Evolutionary conservation across 2,888 invertebrate species (phyloP), one percentile per base, ranked within the genome.

Genomic region (Dolichopus griseipennis): DNA sequence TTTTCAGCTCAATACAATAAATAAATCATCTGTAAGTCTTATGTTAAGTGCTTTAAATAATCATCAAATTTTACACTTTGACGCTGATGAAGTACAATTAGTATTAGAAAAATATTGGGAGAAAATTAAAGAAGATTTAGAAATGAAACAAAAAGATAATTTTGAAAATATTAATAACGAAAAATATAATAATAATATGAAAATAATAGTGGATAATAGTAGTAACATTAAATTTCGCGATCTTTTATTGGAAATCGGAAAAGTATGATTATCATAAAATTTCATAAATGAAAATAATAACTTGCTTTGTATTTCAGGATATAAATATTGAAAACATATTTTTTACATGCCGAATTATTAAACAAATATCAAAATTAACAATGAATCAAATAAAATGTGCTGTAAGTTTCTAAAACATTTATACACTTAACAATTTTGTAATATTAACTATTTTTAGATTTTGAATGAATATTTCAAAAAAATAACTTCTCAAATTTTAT

Each of bases 391-490:
- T 77, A 27, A 79, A 81, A 69, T 79, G 77, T 67, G 77, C 78
- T 52, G 81, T 81, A 71, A 76, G 79, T 71, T 2, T 4, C 2
- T 4, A 27, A 27, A 27, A 27, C 5, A 37, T 5, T 4, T 27
- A 27, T 27, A 27, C 27, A 27, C 22, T 27, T 22, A 5, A 37
- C 34, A 20, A 18, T 61, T 1, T 9, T 61, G 34, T 34, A 5
- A 20, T 66, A 27, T 27, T 27, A 27, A 27, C 37, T 20, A n/a
- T 65, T 67, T 71, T 18, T 66, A 81, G 81, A 79, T 81, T 69
- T 78, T 81, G 61, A 81, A 78, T 68, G 79, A 80, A 43, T 75
- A 78, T 65, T 81, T 80, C 67, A 78, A 78, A 68, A 69, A 75
- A n/a, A 76, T 80, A n/a, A 75, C 72, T 6, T 73, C 75, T 3